Conservation (phyloP, 2,888 invertebrate species). For the Lordiphosa andalusiaca region DNA sequence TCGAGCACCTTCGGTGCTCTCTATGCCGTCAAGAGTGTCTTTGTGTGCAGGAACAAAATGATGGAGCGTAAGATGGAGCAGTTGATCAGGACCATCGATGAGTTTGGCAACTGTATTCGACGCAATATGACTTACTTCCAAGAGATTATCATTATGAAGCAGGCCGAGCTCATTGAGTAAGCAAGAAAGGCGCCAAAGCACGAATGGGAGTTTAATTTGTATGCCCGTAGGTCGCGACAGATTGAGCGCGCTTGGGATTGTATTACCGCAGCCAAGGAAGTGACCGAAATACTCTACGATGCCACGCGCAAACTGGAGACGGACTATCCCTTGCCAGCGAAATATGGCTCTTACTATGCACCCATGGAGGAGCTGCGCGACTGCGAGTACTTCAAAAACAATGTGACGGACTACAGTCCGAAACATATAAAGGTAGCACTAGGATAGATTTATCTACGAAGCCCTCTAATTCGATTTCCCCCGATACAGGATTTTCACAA, state of each 20-base stretch:
- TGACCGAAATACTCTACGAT: slow-evolving; percentile 78
- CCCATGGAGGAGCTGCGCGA: slow-evolving; percentile 79
- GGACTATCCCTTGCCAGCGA: slow-evolving; percentile 67
- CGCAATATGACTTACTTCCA: slow-evolving; percentile 79
- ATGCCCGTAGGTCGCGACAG: slow-evolving; percentile 70
- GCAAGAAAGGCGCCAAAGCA: neutral
- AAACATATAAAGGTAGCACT: slow-evolving; percentile 77
- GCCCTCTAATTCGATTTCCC: neutral
- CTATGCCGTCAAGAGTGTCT: slow-evolving; percentile 71
- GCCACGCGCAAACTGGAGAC: slow-evolving; percentile 78
- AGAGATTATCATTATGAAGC: slow-evolving; percentile 78
- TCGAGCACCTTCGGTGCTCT: slow-evolving; percentile 73
- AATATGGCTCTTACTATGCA: slow-evolving; percentile 72
- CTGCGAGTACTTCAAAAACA: slow-evolving; percentile 78
- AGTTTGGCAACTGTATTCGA: slow-evolving; percentile 78
- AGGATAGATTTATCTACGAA: neutral
- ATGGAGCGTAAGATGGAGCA: slow-evolving; percentile 75
- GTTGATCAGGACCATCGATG: slow-evolving; percentile 76
- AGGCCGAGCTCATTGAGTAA: slow-evolving; percentile 77
- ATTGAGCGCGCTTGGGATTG: slow-evolving; percentile 79
- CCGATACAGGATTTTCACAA: slow-evolving; percentile 78
- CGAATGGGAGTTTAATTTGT: neutral
- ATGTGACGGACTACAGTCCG: slow-evolving; percentile 78
- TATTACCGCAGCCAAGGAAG: slow-evolving; percentile 78
- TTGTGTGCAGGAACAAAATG: slow-evolving; percentile 76